Conservation (phyloP, 2,797 vertebrate species). For the Chiroxiphia lanceolata region DNA sequence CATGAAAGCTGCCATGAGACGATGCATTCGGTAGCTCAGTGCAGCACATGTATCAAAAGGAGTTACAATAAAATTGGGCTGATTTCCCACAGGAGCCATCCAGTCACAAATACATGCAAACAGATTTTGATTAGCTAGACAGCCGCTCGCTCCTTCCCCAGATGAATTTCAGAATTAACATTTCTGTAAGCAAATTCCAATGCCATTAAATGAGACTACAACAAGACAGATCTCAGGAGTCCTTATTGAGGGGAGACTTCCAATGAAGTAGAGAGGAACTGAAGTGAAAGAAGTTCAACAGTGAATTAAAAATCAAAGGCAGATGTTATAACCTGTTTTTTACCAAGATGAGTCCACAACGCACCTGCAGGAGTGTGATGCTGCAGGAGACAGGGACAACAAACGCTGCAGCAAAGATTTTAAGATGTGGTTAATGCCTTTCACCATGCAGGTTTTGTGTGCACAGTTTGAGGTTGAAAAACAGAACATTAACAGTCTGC, state of each 20-base stretch:
- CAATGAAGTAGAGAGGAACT: not conserved
- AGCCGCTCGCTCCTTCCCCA: slow-evolving; percentile 30
- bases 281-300: not conserved
- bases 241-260: not conserved
- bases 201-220: not conserved
- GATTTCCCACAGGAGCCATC: slow-evolving; percentile 60
- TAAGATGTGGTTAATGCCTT: not conserved
- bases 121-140: slow-evolving; percentile 39
- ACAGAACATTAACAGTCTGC: not conserved
- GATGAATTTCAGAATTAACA: slow-evolving; percentile 31
- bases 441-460: not conserved
- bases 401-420: not conserved
- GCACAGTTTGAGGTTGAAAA: not conserved
- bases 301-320: not conserved
- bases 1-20: slow-evolving; percentile 61
- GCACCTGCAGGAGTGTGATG: not conserved
- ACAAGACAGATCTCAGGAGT: not conserved
- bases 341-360: not conserved
- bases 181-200: slow-evolving; percentile 49
- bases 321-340: not conserved
- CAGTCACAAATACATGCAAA: slow-evolving; percentile 49
- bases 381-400: not conserved
- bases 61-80: slow-evolving; percentile 61
- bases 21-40: slow-evolving; percentile 7
- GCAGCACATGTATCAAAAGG: slow-evolving; percentile 44